A percentile compares a stretch with the other conserved stretches of the same genome.
These are phyloP conservation scores for Branchipolynoe longqiensis DNA, from an alignment of 2,888 invertebrate genomes.

Conservation along the genomic window DNA sequence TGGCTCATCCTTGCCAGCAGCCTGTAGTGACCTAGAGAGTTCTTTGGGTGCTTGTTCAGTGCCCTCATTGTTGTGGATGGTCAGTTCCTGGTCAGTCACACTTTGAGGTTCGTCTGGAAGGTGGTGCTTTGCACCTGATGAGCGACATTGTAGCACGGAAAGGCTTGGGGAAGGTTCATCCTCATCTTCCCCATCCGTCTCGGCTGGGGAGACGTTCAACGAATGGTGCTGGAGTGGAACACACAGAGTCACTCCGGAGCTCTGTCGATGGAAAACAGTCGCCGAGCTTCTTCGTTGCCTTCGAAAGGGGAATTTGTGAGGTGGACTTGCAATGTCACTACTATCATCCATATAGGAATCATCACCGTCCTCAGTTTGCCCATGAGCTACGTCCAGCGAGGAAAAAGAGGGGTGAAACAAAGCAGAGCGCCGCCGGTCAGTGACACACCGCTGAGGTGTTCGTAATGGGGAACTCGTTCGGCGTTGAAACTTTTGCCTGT, in stretches of 20 bases:
- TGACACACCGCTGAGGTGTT: not conserved
- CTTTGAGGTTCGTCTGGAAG: not conserved
- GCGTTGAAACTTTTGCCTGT: not conserved
- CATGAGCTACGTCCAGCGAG: not conserved
- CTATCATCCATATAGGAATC: not conserved
- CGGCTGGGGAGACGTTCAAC: not conserved
- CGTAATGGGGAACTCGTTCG: not conserved
- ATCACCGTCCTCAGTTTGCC: not conserved
- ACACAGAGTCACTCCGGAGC: conserved; percentile 26
- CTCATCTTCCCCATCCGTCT: not conserved
- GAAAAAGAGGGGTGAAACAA: not conserved
- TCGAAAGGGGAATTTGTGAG: not conserved
- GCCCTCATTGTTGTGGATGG: not conserved
- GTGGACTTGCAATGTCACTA: not conserved
- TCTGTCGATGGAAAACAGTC: conserved; percentile 31
- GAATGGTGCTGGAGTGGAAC: conserved; percentile 15
- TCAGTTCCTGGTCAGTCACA: not conserved
- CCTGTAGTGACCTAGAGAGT: too few species aligned
- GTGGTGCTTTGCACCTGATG: not conserved
- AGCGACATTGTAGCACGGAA: not conserved
- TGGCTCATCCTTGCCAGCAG: too few species aligned
- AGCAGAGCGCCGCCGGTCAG: not conserved
- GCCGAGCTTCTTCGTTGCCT: conserved; percentile 10
- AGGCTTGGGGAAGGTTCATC: not conserved
- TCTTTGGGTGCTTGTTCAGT: too few species aligned